Base-by-base conservation (phyloP, 2,888 invertebrate genomes). In the Andrena camellia region DNA sequence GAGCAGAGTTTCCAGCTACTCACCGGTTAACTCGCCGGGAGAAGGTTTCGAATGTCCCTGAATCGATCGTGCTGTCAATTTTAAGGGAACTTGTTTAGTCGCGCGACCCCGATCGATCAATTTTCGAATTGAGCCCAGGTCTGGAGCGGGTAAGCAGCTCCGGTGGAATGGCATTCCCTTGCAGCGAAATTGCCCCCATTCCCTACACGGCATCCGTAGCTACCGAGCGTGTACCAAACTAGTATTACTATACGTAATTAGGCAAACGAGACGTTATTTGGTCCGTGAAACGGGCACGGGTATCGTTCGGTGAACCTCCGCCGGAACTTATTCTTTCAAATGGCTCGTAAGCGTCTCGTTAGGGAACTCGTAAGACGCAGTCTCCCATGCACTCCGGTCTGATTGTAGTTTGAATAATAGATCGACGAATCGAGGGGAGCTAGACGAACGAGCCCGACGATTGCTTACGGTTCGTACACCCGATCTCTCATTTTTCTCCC, bases 361-460 rank as follows among this genome's bases (percentile, higher is more conserved):
- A 84, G 76, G 50, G 3, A 54, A 73, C 60, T 77, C 80, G 52
- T 69, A 68, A 71, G 77, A 75, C 57, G 78, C 74, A 72, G 74
- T 81, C 66, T 81, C 52, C 74, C 71, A 31, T 68, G 71, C 62
- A 23, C 29, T 52, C 26, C 66, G 29, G 57, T 59, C 73, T 64
- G 81, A 78, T 78, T 81, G 75, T 66, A 81, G 71, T 78, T 81
- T 85, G 84, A 85, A 81, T 84, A 85, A 85, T 75, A 78, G 77
- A 85, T 84, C 81, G 78, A 74, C 59, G 70, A 81, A 75, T 71
- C 52, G 83, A 59, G 52, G 20, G 7, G 29, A 10, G 50, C 31
- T 42, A 62, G 64, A 67, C 50, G 50, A 35, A 54, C 57, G 26
- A 64, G 23, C 31, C 20, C 31, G 64, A 42, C 57, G 8, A 57